phyloP scores from a whole-genome alignment of 2,113 vertebrate species.

The Hystrix cristata region DNA sequence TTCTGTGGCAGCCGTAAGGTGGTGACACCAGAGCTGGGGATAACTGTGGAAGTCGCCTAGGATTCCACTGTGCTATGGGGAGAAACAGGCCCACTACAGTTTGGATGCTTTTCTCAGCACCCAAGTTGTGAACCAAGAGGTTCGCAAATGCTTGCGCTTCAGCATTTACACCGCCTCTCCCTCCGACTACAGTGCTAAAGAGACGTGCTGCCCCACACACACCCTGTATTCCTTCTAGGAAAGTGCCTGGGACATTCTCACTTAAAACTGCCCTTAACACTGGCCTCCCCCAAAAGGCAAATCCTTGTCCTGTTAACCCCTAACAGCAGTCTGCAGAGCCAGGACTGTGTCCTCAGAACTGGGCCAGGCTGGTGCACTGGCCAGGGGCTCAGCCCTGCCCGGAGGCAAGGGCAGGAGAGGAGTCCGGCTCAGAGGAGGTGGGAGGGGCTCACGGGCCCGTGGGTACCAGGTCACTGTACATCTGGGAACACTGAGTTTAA shows the following conservation, averaged over 20 bases:
- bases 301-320: background rate
- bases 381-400: background rate
- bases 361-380: fast-evolving
- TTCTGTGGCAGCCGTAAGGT: slow-evolving; percentile 13
- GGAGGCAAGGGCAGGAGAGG: background rate
- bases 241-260: background rate
- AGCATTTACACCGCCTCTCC: background rate
- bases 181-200: background rate
- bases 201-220: background rate
- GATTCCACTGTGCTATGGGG: slow-evolving; percentile 17
- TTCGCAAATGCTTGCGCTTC: background rate
- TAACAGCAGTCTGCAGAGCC: background rate
- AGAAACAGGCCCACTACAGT: background rate
- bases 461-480: background rate
- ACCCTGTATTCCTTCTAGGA: background rate
- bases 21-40: background rate
- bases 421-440: fast-evolving
- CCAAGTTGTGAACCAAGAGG: background rate
- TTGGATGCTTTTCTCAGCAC: background rate
- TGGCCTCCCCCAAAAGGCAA: fast-evolving
- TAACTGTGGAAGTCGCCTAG: background rate
- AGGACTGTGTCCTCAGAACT: background rate
- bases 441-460: background rate
- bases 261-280: background rate
- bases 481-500: background rate